Evolutionary conservation across 2,113 vertebrate species (phyloP), one percentile per base, ranked within the genome.

Genomic region (Chloropsis cyanopogon): DNA sequence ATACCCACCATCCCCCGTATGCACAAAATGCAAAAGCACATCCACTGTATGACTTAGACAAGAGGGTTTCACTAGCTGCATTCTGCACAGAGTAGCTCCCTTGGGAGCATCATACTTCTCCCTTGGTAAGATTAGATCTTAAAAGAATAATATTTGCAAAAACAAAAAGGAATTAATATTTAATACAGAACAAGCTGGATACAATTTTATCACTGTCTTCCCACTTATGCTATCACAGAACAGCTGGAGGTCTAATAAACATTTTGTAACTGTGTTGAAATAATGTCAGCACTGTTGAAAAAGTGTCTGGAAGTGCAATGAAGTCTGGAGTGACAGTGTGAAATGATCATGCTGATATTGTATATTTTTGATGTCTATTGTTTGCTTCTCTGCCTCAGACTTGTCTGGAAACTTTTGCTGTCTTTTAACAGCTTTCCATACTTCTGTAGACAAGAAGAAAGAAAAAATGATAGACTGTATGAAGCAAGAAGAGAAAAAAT

Each of bases 401-500:
- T 89, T 82, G 57, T 84, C 86, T 85, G 77, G 83, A 84, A 95
- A 82, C 14, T 42, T 88, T 71, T 91, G 33, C 35, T 76, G 53
- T 50, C 73, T 91, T 88, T 0, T 0, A 93, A 79, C 10, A 56
- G 44, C 28, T 89, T 71, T 94, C 56, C 37, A 53, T 72, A 41
- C 31, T 25, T 75, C 54, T 42, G 31, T 24, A 65, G 14, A 22
- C 19, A 82, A 41, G 44, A 77, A 68, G n/a, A 78, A 83, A 82
- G 35, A 35, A 65, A 80, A 68, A 75, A 39, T 11, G 60, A 60
- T 20, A 83, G n/a, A 52, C 35, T 52, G 3, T 20, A 49, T 28
- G 28, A 84, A 75, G n/a, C 15, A 39, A 77, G 46, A 81, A 73
- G 21, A 75, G 19, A 59, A 77, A 89, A 90, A 83, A 28, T 49